phyloP scores from a whole-genome alignment of 2,113 vertebrate genomes.

The Labrus mixtus region DNA sequence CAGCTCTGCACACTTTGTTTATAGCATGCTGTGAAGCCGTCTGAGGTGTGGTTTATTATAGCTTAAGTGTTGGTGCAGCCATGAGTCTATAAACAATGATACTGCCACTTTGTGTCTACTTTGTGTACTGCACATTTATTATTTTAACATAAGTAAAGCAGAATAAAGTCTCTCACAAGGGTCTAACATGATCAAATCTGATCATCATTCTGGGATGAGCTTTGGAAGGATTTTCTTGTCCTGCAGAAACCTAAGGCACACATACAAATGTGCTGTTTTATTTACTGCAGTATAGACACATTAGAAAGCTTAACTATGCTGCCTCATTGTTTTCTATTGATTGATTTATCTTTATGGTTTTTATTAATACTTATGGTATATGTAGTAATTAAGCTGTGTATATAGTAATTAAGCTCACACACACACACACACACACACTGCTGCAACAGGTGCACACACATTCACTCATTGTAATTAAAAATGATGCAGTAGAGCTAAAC shows the following conservation, averaged over 20 bases:
- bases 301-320: no score
- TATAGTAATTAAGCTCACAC: background rate
- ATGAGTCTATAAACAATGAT: slow-evolving; percentile 21
- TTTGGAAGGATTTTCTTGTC: background rate
- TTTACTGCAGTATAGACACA: no score
- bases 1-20: slow-evolving; percentile 19
- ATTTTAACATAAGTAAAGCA: slow-evolving; percentile 1
- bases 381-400: no score
- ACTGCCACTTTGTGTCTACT: slow-evolving; percentile 56
- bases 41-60: slow-evolving; percentile 19
- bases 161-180: background rate
- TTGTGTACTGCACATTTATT: slow-evolving; percentile 38
- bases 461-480: slow-evolving; percentile 15
- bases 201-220: background rate
- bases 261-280: no score
- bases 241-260: background rate
- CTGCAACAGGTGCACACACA: slow-evolving; percentile 31
- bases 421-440: background rate
- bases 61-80: slow-evolving; percentile 4
- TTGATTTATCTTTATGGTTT: no score
- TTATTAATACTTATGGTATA: no score
- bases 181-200: background rate
- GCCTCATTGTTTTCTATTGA: no score
- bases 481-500: slow-evolving; percentile 29
- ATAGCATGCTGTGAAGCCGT: slow-evolving; percentile 18